Evolutionary conservation across 53 echinoderm and acorn worm species (phyloP), one percentile per base, ranked within the genome.

Genomic region (Luidia sarsii): DNA sequence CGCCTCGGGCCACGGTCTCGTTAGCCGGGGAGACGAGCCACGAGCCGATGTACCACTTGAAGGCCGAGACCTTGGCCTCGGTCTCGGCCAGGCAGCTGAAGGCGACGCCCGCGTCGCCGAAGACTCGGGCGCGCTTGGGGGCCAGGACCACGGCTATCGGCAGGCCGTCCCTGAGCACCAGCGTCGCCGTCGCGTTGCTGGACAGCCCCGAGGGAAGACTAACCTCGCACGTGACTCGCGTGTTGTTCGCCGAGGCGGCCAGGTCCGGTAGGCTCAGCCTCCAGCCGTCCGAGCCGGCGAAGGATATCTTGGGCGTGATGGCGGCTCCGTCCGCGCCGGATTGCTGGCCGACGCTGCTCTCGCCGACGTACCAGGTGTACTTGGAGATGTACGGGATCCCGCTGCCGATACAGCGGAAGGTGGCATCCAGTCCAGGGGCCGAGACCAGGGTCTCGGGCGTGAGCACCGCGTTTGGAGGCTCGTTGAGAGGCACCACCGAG

Each of bases 331-430:
- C 41, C 11, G 41, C 11, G 25, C 54, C 56, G 72, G 38, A 55
- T 36, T 36, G 23, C 24, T 72, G 56, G 56, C 72, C 50, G 24
- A 55, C 14, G 23, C 37, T 38, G 72, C 55, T 72, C 20, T 68
- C 68, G 22, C 48, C 68, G 29, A 82, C 27, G 7, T 56, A 82
- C 82, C 82, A 82, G 7, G 82, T 60, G 34, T 82, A 82, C 52
- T 57, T 57, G 13, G 39, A 55, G 54, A 82, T 82, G 39, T 61
- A 53, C 49, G 82, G 82, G 28, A 82, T 54, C 10, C 82, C 82
- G 36, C 68, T 53, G 13, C 82, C 82, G 14, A 67, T 52, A 45
- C 82, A 82, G 37, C 36, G 54, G 46, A 68, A 82, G 0, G 55
- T 38, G 36, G 57, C 68, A 36, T 39, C 54, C 7, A 55, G 41